These are phyloP conservation scores for Clarias macrocephalus DNA, from an alignment of 2,113 vertebrate species.

Conservation along the genomic window DNA sequence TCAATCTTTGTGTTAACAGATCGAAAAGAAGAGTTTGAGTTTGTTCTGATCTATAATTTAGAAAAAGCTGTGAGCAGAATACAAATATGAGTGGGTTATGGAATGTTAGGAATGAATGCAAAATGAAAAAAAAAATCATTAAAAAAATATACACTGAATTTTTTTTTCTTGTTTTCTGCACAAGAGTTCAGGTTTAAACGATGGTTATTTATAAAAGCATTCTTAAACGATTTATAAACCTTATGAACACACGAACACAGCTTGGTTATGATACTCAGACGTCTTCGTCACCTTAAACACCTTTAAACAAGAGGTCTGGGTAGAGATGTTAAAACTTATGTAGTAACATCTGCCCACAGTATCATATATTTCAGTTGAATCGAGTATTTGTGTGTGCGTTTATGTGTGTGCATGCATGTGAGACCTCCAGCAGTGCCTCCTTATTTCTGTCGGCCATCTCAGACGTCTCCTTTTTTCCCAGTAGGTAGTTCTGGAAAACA, in stretches of 20 bases:
- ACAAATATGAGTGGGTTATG: not conserved
- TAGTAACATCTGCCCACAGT: not conserved
- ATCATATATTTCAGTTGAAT: not conserved
- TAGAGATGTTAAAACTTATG: not conserved
- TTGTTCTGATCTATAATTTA: not conserved
- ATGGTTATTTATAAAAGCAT: not conserved
- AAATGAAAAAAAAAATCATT: not conserved
- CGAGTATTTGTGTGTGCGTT: not conserved
- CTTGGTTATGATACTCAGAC: not conserved
- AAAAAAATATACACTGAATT: too few relatives aligned
- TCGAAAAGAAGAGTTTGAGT: too few relatives aligned
- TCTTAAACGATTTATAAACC: not conserved
- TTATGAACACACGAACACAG: not conserved
- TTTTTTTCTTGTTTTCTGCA: not conserved
- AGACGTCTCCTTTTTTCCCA: constrained; percentile 93
- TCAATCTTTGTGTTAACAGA: not conserved
- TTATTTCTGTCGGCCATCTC: constrained; percentile 99
- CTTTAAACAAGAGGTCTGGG: not conserved
- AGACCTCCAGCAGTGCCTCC: constrained; percentile 93
- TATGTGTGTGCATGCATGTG: not conserved
- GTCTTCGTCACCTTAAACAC: too few relatives aligned
- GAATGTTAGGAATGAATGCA: not conserved
- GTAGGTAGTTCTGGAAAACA: constrained; percentile 87
- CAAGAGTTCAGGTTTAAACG: not conserved
- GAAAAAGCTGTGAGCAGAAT: not conserved